Conservation (phyloP, 2,888 invertebrate species). For the Pecten maximus region DNA sequence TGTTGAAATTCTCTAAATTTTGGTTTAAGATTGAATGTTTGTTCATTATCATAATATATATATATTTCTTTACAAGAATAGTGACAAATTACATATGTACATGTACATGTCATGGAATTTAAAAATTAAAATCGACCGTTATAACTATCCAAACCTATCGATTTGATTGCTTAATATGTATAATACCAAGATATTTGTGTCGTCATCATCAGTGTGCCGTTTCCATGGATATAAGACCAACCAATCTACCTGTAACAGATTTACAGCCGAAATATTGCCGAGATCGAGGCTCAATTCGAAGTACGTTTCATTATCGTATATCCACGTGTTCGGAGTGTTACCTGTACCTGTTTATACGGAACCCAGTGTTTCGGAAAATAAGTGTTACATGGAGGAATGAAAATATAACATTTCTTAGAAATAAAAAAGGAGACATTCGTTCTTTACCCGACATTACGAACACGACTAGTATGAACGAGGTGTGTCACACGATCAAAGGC, state of each 20-base stretch:
- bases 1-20: too few relatives aligned
- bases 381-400: neutral
- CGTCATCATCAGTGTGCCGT: neutral
- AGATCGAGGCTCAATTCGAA: neutral
- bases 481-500: constrained; percentile 35
- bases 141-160: too few relatives aligned
- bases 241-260: neutral
- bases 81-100: too few relatives aligned
- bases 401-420: neutral
- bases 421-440: neutral
- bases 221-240: neutral
- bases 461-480: neutral
- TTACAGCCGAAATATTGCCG: neutral
- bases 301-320: neutral
- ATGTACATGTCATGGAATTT: too few relatives aligned
- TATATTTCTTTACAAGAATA: too few relatives aligned
- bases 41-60: too few relatives aligned
- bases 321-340: constrained; percentile 49
- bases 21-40: too few relatives aligned
- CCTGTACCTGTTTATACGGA: constrained; percentile 46
- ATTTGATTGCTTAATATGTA: too few relatives aligned
- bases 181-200: too few relatives aligned
- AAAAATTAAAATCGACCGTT: too few relatives aligned
- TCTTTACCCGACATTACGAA: constrained; percentile 38
- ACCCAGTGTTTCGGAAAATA: constrained; percentile 26